phyloP scores from a whole-genome alignment of 2,888 invertebrate genomes.

The Melieria omissa region DNA sequence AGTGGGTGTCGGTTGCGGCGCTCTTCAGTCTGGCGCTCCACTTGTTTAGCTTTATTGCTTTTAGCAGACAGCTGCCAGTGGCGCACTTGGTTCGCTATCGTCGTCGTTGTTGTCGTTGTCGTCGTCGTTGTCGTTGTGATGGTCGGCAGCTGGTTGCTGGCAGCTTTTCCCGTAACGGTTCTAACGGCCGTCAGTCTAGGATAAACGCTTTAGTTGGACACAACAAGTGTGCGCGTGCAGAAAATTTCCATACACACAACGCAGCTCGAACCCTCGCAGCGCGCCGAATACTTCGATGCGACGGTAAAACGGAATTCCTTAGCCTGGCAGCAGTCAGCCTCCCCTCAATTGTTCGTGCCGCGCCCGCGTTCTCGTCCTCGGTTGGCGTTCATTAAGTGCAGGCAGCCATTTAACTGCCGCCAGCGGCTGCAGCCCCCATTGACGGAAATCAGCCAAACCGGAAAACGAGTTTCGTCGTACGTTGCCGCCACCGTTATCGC shows the following conservation, averaged over 20 bases:
- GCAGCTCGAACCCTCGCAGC: not conserved
- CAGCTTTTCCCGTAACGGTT: slow-evolving; percentile 61
- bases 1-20: slow-evolving; percentile 12
- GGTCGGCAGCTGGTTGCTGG: slow-evolving; percentile 37
- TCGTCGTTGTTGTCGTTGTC: slow-evolving; percentile 11
- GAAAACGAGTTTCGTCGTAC: slow-evolving; percentile 18
- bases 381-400: too few relatives aligned
- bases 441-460: slow-evolving; percentile 23
- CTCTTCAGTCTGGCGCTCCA: too few relatives aligned
- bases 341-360: too few relatives aligned
- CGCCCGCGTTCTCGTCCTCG: too few relatives aligned
- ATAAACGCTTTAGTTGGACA: slow-evolving; percentile 67
- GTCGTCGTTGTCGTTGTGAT: slow-evolving; percentile 9
- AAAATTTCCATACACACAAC: slow-evolving; percentile 28
- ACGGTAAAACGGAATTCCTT: too few relatives aligned
- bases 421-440: not conserved
- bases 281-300: too few relatives aligned
- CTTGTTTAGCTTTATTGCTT: too few relatives aligned
- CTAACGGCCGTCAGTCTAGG: slow-evolving; percentile 64
- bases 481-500: not conserved
- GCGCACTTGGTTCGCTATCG: slow-evolving; percentile 2
- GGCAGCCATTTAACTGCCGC: too few relatives aligned
- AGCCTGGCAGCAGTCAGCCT: too few relatives aligned
- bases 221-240: slow-evolving; percentile 66
- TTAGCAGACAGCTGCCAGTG: not conserved